Evolutionary conservation across 2,888 invertebrate species (phyloP).

Genomic region (Hartigia nigra): DNA sequence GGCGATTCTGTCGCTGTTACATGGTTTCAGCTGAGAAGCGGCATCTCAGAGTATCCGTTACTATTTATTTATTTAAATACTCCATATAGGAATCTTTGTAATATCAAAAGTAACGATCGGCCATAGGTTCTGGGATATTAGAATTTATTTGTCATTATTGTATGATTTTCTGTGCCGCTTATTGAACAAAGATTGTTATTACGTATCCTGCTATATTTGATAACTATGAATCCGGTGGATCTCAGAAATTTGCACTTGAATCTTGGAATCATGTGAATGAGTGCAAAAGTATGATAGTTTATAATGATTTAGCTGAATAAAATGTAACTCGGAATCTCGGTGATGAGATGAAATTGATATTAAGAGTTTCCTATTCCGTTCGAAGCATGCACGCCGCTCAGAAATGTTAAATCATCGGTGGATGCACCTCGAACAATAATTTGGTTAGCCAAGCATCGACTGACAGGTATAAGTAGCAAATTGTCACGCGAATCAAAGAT

Average conservation of each 20-base stretch:
- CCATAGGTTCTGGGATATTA: not conserved
- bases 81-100: slow-evolving; percentile 15
- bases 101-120: not conserved
- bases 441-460: slow-evolving; percentile 3
- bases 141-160: not conserved
- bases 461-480: not conserved
- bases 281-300: not conserved
- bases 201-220: not conserved
- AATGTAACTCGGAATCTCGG: not conserved
- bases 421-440: slow-evolving; percentile 1
- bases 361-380: not conserved
- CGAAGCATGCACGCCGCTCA: not conserved
- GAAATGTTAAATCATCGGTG: not conserved
- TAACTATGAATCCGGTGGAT: not conserved
- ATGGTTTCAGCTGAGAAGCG: slow-evolving; percentile 10
- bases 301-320: not conserved
- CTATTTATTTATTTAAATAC: slow-evolving; percentile 24
- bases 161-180: not conserved
- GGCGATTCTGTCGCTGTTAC: not conserved
- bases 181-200: too few species aligned
- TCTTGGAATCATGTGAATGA: not conserved
- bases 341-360: not conserved
- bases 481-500: slow-evolving; percentile 10
- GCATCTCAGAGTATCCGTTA: slow-evolving; percentile 8
- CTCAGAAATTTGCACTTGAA: not conserved